A percentile compares a stretch with the other conserved stretches of the same genome.
These are phyloP conservation scores for Brachyhypopomus occidentalis DNA, from an alignment of 2,113 vertebrate genomes.

Conservation along the genomic window DNA sequence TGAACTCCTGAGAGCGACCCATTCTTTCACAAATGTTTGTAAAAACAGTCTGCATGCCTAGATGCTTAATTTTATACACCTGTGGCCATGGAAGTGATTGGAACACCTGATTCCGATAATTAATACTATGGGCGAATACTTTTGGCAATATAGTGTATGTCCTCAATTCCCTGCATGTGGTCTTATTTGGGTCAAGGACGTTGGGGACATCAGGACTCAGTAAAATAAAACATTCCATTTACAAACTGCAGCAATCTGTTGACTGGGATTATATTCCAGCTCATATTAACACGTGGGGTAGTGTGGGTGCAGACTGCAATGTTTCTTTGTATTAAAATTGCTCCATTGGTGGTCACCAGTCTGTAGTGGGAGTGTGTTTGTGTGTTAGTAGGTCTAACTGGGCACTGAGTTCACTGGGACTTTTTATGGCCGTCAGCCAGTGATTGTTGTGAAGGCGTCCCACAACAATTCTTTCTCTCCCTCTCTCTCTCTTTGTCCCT, in stretches of 20 bases:
- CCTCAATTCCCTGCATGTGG: background rate
- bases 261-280: constrained; percentile 40
- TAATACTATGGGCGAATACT: too few species aligned
- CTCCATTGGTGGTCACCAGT: background rate
- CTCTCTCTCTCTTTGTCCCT: background rate
- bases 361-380: background rate
- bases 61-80: too few species aligned
- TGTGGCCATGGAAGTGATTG: too few species aligned
- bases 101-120: too few species aligned
- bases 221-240: constrained; percentile 10
- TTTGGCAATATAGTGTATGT: background rate
- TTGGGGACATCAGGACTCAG: background rate
- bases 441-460: background rate
- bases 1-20: too few species aligned
- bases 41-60: too few species aligned
- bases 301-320: background rate
- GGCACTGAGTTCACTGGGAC: background rate
- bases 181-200: constrained; percentile 24
- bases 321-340: background rate
- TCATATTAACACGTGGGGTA: constrained; percentile 30
- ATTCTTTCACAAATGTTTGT: too few species aligned
- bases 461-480: background rate
- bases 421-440: background rate
- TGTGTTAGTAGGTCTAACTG: background rate
- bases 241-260: constrained; percentile 25